phyloP scores from a whole-genome alignment of 1,140 invertebrate species.

The Trichonephila inaurata region DNA sequence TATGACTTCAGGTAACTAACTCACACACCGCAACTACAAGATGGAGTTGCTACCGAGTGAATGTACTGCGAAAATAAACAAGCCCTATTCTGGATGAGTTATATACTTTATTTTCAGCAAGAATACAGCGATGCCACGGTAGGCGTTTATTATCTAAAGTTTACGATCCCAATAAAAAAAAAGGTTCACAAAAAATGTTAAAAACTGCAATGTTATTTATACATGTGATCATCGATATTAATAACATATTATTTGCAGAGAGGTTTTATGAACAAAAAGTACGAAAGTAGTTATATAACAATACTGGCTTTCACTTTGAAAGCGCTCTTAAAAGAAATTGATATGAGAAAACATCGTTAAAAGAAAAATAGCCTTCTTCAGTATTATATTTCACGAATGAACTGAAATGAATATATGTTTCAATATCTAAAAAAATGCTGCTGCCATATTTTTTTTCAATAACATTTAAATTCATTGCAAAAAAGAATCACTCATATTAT shows the following conservation, averaged over 20 bases:
- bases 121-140: neutral
- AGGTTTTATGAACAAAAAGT: neutral
- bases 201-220: neutral
- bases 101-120: neutral
- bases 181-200: neutral
- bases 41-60: neutral
- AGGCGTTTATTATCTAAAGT: neutral
- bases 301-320: no score
- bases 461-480: no score
- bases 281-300: neutral
- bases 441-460: no score
- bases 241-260: neutral
- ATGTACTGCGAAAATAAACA: constrained; percentile 26
- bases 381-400: no score
- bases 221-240: neutral
- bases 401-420: no score
- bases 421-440: no score
- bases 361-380: no score
- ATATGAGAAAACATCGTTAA: no score
- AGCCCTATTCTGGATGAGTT: neutral
- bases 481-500: no score
- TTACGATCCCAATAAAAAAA: neutral
- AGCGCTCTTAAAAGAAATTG: no score
- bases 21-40: neutral
- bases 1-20: neutral